Conservation (phyloP, 2,797 vertebrate species). For the Erpetoichthys calabaricus region DNA sequence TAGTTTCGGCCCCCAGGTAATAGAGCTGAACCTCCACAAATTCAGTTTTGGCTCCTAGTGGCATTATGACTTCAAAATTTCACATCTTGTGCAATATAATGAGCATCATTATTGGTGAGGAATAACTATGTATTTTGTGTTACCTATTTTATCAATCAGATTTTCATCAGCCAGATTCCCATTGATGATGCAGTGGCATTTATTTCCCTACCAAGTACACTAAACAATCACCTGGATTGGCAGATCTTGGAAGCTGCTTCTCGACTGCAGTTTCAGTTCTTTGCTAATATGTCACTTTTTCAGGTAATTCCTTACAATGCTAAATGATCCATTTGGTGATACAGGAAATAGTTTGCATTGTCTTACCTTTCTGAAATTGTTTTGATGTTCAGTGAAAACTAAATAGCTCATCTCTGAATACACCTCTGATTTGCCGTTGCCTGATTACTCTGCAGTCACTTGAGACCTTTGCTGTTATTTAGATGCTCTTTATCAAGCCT, state of each 20-base stretch:
- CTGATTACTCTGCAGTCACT: too few species aligned
- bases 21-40: slow-evolving; percentile 10
- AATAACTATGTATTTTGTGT: too few species aligned
- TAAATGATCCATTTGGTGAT: too few species aligned
- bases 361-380: too few species aligned
- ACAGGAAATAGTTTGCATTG: too few species aligned
- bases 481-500: too few species aligned
- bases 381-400: too few species aligned
- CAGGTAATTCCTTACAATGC: slow-evolving; percentile 39
- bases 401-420: too few species aligned
- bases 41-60: too few species aligned
- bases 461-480: too few species aligned
- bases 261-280: slow-evolving; percentile 76
- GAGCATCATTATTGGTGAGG: too few species aligned
- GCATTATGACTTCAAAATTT: not conserved
- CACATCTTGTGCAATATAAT: not conserved
- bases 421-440: too few species aligned
- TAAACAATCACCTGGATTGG: slow-evolving; percentile 36
- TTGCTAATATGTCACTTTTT: slow-evolving; percentile 57
- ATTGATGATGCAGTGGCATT: slow-evolving; percentile 36
- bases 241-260: slow-evolving; percentile 24
- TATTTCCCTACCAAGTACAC: slow-evolving; percentile 53
- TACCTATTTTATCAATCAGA: slow-evolving; percentile 34
- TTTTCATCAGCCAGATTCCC: slow-evolving; percentile 38
- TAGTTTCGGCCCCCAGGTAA: slow-evolving; percentile 48